Percentiles rank a stretch among this genome's conserved stretches.
Evolutionary conservation across 37 sponge, comb jelly and placozoan genomes (phyloP).

Genomic region (Beroe forskalii): DNA sequence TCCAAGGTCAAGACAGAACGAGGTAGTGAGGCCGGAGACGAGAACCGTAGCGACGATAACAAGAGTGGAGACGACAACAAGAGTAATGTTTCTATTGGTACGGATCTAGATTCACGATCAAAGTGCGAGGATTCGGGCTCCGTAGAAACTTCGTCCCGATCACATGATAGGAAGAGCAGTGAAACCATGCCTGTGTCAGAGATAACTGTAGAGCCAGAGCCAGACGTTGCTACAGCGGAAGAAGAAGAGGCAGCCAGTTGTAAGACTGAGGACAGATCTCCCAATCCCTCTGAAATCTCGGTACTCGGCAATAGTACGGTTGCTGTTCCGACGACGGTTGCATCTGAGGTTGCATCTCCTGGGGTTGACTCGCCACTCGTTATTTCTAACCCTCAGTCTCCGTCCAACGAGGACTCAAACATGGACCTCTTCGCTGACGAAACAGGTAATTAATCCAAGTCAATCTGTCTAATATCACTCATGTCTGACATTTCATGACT

Average conservation of each 20-base stretch:
- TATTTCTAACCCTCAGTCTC: not conserved
- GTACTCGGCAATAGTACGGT: not conserved
- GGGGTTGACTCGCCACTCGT: not conserved
- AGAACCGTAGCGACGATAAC: not conserved
- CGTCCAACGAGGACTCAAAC: conserved; percentile 16
- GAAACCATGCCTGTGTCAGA: not conserved
- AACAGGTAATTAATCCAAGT: no score
- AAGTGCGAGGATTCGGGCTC: no score
- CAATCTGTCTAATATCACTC: no score
- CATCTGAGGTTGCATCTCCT: not conserved
- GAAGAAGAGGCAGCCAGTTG: no score
- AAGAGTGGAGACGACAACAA: not conserved
- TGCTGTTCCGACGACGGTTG: not conserved
- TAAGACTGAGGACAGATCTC: not conserved
- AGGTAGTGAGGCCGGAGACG: not conserved
- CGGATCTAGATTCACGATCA: no score
- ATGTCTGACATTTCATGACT: no score
- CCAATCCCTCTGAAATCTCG: conserved; percentile 36
- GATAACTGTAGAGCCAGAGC: not conserved
- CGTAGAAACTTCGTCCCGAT: not conserved
- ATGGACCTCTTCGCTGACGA: conserved; percentile 38
- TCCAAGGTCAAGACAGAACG: not conserved
- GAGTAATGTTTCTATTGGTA: no score
- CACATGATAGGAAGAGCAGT: not conserved
- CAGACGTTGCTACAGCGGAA: no score